A percentile compares a stretch with the other conserved stretches of the same genome.
These are phyloP conservation scores for Acanthurus leucopareius DNA, from an alignment of 2,797 vertebrate species.

Conservation along the genomic window DNA sequence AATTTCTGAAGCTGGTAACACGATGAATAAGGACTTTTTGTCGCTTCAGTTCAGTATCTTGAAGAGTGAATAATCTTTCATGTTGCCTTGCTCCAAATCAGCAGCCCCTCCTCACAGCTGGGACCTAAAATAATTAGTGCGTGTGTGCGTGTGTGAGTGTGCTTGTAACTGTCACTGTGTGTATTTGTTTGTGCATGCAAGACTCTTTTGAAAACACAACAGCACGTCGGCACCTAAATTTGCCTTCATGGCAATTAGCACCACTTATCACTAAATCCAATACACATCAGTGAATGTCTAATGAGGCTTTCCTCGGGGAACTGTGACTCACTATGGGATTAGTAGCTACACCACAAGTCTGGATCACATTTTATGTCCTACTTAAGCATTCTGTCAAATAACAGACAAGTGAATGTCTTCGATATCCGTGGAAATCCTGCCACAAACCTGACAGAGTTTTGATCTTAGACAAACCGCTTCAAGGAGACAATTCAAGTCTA, in stretches of 20 bases:
- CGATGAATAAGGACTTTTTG: slow-evolving; percentile 74
- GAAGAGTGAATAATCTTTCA: slow-evolving; percentile 74
- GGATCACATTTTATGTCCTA: slow-evolving; percentile 58
- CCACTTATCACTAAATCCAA: slow-evolving; percentile 73
- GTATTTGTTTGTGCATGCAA: slow-evolving; percentile 46
- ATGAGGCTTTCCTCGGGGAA: slow-evolving; percentile 66
- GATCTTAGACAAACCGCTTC: slow-evolving; percentile 34
- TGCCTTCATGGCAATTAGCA: slow-evolving; percentile 73
- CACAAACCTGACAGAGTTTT: slow-evolving; percentile 27
- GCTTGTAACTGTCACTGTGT: slow-evolving; percentile 41
- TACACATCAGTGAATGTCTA: slow-evolving; percentile 68
- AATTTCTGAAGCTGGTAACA: slow-evolving; percentile 62
- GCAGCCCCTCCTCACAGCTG: slow-evolving; percentile 64
- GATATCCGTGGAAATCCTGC: slow-evolving; percentile 22
- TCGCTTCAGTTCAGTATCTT: slow-evolving; percentile 61
- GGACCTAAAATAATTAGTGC: slow-evolving; percentile 75
- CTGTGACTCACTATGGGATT: slow-evolving; percentile 65
- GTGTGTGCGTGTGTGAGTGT: slow-evolving; percentile 36
- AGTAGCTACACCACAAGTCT: slow-evolving; percentile 45
- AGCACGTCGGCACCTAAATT: slow-evolving; percentile 56
- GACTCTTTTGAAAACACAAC: slow-evolving; percentile 37
- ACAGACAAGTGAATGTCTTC: slow-evolving; percentile 22
- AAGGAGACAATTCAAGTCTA: slow-evolving; percentile 29
- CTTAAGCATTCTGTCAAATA: slow-evolving; percentile 50
- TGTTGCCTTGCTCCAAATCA: slow-evolving; percentile 67